Conservation (phyloP, 2,113 vertebrate species). For the Steatornis caripensis region DNA sequence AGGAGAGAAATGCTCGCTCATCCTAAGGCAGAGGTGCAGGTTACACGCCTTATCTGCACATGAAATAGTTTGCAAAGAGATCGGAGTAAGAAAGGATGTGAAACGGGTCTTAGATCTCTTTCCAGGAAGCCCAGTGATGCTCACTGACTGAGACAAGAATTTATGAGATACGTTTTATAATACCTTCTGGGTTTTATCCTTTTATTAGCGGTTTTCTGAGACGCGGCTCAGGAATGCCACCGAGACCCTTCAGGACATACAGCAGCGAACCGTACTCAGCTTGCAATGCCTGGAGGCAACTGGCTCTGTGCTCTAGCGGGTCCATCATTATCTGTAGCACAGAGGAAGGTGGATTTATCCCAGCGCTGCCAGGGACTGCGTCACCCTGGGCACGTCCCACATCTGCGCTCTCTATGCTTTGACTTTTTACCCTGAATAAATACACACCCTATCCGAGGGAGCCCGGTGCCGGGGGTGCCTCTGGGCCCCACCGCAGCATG, state of each 20-base stretch:
- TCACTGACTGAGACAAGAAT: neutral
- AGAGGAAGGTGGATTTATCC: neutral
- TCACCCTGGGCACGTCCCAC: neutral
- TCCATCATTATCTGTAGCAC: neutral
- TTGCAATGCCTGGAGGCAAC: neutral
- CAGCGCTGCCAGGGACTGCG: neutral
- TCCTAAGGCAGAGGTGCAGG: neutral
- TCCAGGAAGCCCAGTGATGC: neutral
- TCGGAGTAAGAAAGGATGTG: neutral
- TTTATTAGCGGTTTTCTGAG: neutral
- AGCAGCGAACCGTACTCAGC: neutral
- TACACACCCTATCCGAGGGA: neutral
- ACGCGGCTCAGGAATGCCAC: neutral
- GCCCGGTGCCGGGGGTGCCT: neutral
- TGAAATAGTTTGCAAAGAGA: neutral
- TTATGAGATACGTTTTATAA: neutral
- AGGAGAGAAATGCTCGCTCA: neutral
- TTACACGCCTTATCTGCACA: neutral
- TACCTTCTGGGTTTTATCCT: neutral
- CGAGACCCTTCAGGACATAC: neutral
- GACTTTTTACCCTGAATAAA: neutral
- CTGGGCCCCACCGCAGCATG: fast-evolving
- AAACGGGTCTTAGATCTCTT: neutral
- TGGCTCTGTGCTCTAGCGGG: neutral
- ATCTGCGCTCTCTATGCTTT: neutral